Evolutionary conservation across 2,888 invertebrate genomes (phyloP).

Genomic region (Athripsodes cinereus): DNA sequence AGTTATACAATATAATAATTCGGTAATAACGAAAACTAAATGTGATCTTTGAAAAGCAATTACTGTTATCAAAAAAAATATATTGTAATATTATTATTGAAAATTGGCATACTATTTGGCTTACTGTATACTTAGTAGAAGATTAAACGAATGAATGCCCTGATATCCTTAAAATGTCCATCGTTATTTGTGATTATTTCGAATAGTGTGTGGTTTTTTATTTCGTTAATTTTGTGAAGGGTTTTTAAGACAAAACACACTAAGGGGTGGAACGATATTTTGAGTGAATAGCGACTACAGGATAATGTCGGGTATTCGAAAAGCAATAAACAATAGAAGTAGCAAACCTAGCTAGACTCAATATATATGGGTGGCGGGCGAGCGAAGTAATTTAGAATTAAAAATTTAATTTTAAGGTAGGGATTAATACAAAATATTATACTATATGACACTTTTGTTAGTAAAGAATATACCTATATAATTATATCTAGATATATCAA

Average conservation of each 20-base stretch:
- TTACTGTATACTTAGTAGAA: no score
- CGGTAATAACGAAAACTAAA: constrained; percentile 4
- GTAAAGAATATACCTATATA: no score
- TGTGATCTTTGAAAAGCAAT: constrained; percentile 24
- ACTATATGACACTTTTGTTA: no score
- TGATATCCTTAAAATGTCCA: no score
- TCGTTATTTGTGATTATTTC: no score
- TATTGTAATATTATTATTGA: not conserved
- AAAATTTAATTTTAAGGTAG: constrained; percentile 14
- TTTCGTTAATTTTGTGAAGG: no score
- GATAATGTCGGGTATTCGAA: constrained; percentile 45
- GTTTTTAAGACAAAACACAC: no score
- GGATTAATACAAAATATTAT: constrained; percentile 3
- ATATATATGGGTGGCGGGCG: constrained; percentile 3
- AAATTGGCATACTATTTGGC: not conserved
- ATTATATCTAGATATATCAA: no score
- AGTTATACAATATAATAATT: not conserved
- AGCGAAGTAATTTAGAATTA: not conserved
- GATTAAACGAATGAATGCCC: constrained; percentile 5
- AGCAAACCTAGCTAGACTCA: constrained; percentile 8
- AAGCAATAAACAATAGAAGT: constrained; percentile 52
- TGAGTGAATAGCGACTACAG: constrained; percentile 24
- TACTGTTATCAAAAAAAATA: constrained; percentile 9
- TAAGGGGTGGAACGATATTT: constrained; percentile 2
- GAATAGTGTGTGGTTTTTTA: no score